Base-by-base conservation (phyloP, 2,113 vertebrate species). In the Otis tarda region DNA sequence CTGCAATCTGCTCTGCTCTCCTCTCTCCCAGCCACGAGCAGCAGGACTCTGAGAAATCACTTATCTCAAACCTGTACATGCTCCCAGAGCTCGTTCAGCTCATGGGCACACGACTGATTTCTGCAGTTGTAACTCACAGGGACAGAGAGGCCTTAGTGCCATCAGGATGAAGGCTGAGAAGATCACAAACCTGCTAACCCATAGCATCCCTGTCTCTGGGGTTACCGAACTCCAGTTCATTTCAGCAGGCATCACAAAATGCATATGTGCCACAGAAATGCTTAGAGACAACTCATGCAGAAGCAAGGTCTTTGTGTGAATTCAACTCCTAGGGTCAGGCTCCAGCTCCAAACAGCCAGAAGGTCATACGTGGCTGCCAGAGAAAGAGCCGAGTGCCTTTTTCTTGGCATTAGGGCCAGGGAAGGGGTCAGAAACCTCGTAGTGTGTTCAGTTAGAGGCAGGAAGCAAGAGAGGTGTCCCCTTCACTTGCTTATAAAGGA, bases 61-160 rank as follows among this genome's bases (percentile, higher is more conserved):
- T 89, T 52, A 30, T 28, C 61, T 84, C 83, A 81, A 83, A 60
- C 12, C 68, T 39, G 30, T 31, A 55, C 81, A 74, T 1, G 1
- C 56, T 87, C 27, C 14, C 55, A 74, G 68, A 87, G 64, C 52
- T 89, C 1, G 0, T 35, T 81, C 64, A 39, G 80, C 37, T 79
- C 5, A 1, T 8, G 13, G 59, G 50, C 9, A 1, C 13, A 10
- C 2, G 14, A 71, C 0, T 67, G 41, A 89, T 25, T 83, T 50
- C 63, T 25, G 59, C 2, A 3, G 27, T 1, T 9, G 55, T 43
- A 81, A 83, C 15, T 55, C 73, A 56, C 28, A 57, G 63, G 24
- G 30, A 70, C 4, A 3, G 35, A 91, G 9, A 47, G 20, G 33
- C 2, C 87, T 64, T 81, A 35, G 19, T 2, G 1, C 56, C 69